These are phyloP conservation scores for Troides aeacus DNA, from an alignment of 2,888 invertebrate species.

Conservation along the genomic window DNA sequence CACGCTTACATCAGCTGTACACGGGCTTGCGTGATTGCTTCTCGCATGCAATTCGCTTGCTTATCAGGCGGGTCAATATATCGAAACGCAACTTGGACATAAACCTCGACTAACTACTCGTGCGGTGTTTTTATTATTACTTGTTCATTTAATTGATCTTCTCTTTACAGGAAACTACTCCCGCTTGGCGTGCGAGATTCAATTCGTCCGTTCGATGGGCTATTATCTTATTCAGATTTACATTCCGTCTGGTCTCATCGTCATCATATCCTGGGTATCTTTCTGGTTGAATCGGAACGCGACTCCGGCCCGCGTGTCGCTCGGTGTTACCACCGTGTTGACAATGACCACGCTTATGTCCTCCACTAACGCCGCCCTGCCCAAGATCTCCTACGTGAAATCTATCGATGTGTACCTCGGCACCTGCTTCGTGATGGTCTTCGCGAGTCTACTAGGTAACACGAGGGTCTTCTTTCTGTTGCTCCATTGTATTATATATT, in stretches of 20 bases:
- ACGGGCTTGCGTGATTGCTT: conserved; percentile 33
- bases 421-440: conserved; percentile 99
- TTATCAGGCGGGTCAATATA: conserved; percentile 14
- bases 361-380: conserved; percentile 96
- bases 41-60: conserved; percentile 47
- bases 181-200: conserved; percentile 96
- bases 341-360: conserved; percentile 99
- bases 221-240: conserved; percentile 99
- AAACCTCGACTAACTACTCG: too few species aligned
- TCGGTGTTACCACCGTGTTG: conserved; percentile 97
- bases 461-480: too few species aligned
- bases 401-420: conserved; percentile 98
- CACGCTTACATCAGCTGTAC: conserved; percentile 30
- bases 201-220: conserved; percentile 98
- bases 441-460: conserved; percentile 96
- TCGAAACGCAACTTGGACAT: too few species aligned
- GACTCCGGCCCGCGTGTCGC: conserved; percentile 94
- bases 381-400: conserved; percentile 98
- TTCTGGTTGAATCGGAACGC: conserved; percentile 98
- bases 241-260: conserved; percentile 97
- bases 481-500: too few species aligned
- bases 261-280: conserved; percentile 98
- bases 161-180: conserved; percentile 93
- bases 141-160: too few species aligned
- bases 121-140: too few species aligned